Percentiles rank a stretch among this genome's conserved stretches.
Conservation (phyloP, 1,140 invertebrate species). For the Acyrthosiphon pisum region DNA sequence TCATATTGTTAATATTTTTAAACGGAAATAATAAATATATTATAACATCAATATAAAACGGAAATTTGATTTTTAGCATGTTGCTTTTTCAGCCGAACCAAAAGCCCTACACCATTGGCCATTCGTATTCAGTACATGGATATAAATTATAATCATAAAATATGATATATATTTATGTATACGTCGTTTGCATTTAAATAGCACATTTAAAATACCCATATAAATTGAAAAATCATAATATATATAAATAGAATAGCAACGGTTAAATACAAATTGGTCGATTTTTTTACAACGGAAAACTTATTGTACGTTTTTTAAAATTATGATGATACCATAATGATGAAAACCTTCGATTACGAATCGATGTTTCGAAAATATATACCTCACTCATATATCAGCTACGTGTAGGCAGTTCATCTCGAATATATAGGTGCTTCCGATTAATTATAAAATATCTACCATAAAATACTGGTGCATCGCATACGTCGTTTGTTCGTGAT, state of each 20-base stretch:
- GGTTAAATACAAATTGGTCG: background rate
- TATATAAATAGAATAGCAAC: background rate
- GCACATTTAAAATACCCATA: background rate
- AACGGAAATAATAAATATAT: background rate
- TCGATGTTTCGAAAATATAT: background rate
- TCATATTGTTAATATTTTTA: background rate
- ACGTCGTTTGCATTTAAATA: constrained; percentile 10
- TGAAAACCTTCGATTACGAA: background rate
- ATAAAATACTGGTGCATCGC: background rate
- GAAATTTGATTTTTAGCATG: background rate
- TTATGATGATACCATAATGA: background rate
- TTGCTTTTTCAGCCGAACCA: background rate
- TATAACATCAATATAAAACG: background rate
- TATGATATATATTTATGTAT: constrained; percentile 4
- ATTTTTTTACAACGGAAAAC: background rate
- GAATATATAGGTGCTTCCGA: background rate
- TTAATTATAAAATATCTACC: background rate
- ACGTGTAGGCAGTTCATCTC: too few relatives aligned
- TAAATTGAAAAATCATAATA: constrained; percentile 20
- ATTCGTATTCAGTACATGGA: background rate
- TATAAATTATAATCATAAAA: constrained; percentile 38
- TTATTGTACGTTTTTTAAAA: background rate
- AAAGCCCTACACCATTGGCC: background rate
- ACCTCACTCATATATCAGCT: too few relatives aligned
- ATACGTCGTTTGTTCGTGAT: background rate